These are phyloP conservation scores for Chaetodon auriga DNA, from an alignment of 2,113 vertebrate species.

Conservation along the genomic window DNA sequence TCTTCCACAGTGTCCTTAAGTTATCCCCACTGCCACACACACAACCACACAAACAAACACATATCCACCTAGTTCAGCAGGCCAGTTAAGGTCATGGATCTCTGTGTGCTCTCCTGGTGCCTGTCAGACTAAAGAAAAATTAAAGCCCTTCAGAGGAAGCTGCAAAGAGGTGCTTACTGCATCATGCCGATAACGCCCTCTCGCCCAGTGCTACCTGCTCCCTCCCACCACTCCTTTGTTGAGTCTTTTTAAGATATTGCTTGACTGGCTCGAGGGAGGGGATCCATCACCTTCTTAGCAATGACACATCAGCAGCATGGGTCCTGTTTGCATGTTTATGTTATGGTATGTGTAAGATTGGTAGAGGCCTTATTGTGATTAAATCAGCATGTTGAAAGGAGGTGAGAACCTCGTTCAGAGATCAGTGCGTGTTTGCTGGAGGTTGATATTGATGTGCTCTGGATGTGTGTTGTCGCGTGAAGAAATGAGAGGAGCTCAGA, in stretches of 20 bases:
- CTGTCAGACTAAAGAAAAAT: conserved; percentile 65
- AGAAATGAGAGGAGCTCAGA: not conserved
- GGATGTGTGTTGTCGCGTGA: not conserved
- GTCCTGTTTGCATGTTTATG: not conserved
- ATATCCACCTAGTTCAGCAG: conserved; percentile 37
- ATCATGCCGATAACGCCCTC: conserved; percentile 62
- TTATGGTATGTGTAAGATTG: not conserved
- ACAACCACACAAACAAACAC: conserved; percentile 38
- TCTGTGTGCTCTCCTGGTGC: conserved; percentile 36
- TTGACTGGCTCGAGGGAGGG: not conserved
- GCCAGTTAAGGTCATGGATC: conserved; percentile 51
- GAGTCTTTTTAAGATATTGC: conserved; percentile 41
- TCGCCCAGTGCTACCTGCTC: conserved; percentile 37
- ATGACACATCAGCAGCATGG: not conserved
- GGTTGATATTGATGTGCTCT: not conserved
- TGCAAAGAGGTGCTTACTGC: conserved; percentile 63
- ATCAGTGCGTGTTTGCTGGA: not conserved
- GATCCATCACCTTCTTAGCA: conserved; percentile 6
- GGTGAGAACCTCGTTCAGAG: not conserved
- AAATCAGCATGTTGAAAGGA: not conserved
- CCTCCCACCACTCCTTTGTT: conserved; percentile 17
- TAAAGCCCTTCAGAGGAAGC: conserved; percentile 39
- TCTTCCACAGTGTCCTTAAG: conserved; percentile 51
- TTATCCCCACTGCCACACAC: conserved; percentile 39
- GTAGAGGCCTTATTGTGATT: not conserved